A percentile compares a stretch with the other conserved stretches of the same genome.
Evolutionary conservation across 37 sponge, comb jelly and placozoan species (phyloP).

Genomic region (Diacarnus erythraeanus): DNA sequence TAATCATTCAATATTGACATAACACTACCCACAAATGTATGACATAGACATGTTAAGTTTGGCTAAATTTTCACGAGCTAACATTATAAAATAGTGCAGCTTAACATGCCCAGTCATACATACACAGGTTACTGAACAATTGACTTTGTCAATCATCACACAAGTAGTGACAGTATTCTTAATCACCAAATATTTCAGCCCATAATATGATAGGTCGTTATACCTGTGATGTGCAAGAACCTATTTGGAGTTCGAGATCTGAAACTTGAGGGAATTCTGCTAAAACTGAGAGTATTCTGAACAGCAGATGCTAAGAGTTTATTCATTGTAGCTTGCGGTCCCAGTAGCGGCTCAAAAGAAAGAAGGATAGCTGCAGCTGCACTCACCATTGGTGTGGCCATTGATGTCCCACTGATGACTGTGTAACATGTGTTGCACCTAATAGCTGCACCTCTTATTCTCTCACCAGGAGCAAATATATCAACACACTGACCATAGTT

Average conservation of each 20-base stretch:
- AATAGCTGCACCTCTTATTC: conserved; percentile 49
- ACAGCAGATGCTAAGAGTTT: conserved; percentile 18
- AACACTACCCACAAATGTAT: no score
- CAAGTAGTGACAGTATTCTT: no score
- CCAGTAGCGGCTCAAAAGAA: conserved; percentile 49
- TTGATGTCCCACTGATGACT: conserved; percentile 58
- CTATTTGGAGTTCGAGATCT: conserved; percentile 53
- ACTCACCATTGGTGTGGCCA: conserved; percentile 65
- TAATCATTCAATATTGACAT: no score
- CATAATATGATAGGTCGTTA: no score
- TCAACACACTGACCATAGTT: conserved; percentile 72
- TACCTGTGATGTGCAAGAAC: conserved; percentile 50
- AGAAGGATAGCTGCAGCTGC: conserved; percentile 66
- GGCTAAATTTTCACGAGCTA: no score
- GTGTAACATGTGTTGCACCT: conserved; percentile 41
- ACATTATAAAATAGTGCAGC: no score
- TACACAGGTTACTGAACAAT: no score
- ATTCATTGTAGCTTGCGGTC: conserved; percentile 30
- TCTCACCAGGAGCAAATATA: conserved; percentile 73
- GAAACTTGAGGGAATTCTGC: not conserved
- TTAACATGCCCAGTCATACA: no score
- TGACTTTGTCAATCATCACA: no score
- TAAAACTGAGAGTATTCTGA: conserved; percentile 28
- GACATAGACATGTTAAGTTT: no score
- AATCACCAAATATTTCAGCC: no score